These are phyloP conservation scores for Druon quercuslanigerum DNA, from an alignment of 1,140 invertebrate genomes.

Conservation along the genomic window DNA sequence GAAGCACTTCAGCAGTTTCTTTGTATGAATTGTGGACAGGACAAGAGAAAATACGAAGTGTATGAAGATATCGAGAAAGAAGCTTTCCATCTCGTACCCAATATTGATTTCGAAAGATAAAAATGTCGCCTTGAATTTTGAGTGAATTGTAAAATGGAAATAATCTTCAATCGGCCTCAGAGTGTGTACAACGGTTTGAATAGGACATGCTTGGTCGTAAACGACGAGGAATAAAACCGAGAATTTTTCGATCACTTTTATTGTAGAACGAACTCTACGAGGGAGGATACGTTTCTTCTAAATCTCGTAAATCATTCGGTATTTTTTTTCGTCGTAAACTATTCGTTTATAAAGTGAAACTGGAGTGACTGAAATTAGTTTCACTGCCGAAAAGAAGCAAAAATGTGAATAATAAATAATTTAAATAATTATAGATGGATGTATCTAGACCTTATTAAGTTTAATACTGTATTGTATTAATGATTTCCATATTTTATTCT, in stretches of 20 bases:
- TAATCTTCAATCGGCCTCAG: neutral
- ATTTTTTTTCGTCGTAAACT: neutral
- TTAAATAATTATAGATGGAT: no score
- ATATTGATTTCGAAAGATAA: conserved; percentile 13
- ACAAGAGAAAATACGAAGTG: neutral
- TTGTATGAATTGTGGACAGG: neutral
- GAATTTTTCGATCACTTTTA: neutral
- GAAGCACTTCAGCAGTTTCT: no score
- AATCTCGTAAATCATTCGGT: conserved; percentile 12
- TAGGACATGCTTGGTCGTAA: conserved; percentile 1
- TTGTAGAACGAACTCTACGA: neutral
- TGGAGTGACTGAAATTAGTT: neutral
- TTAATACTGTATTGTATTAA: no score
- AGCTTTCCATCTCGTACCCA: neutral
- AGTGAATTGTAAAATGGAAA: conserved; percentile 9
- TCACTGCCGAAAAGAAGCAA: no score
- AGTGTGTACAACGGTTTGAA: neutral
- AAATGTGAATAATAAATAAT: no score
- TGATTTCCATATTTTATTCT: no score
- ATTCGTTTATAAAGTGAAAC: conserved; percentile 8
- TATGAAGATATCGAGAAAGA: neutral
- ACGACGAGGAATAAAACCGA: neutral
- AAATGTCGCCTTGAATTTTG: neutral
- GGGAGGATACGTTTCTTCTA: neutral
- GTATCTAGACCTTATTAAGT: no score